Conservation (phyloP, 2,888 invertebrate genomes). For the Acutogordius australiensis region DNA sequence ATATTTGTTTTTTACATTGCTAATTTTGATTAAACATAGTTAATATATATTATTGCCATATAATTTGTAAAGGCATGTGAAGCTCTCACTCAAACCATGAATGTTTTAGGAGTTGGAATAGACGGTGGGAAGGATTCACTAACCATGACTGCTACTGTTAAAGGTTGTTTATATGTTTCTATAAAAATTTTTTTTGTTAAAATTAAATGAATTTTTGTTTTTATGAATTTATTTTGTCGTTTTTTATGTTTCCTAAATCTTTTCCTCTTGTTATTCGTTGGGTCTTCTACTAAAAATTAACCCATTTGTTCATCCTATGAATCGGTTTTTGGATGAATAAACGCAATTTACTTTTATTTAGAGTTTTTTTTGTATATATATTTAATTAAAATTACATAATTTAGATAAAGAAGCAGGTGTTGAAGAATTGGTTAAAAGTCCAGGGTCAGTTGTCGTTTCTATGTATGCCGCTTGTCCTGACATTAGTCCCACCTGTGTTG, state of each 20-base stretch:
- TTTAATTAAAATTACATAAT: too few species aligned
- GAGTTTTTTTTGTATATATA: too few species aligned
- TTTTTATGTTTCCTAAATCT: too few species aligned
- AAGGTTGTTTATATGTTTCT: too few species aligned
- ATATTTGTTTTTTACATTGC: too few species aligned
- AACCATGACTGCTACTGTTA: constrained; percentile 87
- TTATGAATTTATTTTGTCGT: too few species aligned
- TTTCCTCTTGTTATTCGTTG: too few species aligned
- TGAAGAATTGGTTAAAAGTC: constrained; percentile 19
- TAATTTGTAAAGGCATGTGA: constrained; percentile 52
- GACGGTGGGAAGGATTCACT: constrained; percentile 91
- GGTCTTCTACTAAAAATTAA: not conserved
- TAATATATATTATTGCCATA: too few species aligned
- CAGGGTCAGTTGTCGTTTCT: constrained; percentile 72
- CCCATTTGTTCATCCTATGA: not conserved
- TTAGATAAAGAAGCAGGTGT: not conserved
- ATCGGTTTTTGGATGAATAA: constrained; percentile 9
- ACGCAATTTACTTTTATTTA: not conserved
- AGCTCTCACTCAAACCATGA: constrained; percentile 59
- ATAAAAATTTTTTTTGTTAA: too few species aligned
- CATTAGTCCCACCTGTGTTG: too few species aligned
- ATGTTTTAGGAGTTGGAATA: constrained; percentile 48
- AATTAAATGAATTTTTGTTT: too few species aligned
- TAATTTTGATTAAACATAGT: too few species aligned
- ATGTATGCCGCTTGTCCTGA: constrained; percentile 81